Percentiles rank a stretch among this genome's conserved stretches.
These are phyloP conservation scores for Crocallis elinguaria DNA, from an alignment of 2,888 invertebrate species.

Conservation along the genomic window DNA sequence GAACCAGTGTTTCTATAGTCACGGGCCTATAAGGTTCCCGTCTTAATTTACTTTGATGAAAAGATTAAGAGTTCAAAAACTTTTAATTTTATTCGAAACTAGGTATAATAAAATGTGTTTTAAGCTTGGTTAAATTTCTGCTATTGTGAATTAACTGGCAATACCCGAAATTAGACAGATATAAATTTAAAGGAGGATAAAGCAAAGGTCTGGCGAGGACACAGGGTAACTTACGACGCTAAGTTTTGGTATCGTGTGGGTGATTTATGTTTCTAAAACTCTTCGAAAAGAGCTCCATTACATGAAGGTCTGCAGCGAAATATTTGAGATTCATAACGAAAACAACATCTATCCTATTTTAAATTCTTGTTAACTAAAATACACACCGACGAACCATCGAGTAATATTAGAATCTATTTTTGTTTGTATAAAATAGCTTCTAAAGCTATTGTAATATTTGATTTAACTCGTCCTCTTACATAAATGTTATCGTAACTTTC, in stretches of 20 bases:
- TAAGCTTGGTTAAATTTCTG: background rate
- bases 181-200: slow-evolving; percentile 19
- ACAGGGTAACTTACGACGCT: slow-evolving; percentile 26
- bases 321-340: slow-evolving; percentile 1
- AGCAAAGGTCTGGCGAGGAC: slow-evolving; percentile 28
- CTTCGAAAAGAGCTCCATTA: slow-evolving; percentile 8
- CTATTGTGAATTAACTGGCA: background rate
- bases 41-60: too few species aligned
- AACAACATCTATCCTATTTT: background rate
- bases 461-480: background rate
- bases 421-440: too few species aligned
- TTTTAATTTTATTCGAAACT: too few species aligned
- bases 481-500: background rate
- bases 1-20: too few species aligned
- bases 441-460: background rate
- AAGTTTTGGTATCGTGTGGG: slow-evolving; percentile 25
- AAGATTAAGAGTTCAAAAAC: too few species aligned
- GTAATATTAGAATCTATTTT: background rate
- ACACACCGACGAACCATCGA: too few species aligned
- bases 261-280: slow-evolving; percentile 33
- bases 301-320: background rate
- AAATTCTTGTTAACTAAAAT: background rate
- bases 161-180: background rate
- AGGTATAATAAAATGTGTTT: too few species aligned
- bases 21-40: too few species aligned